Evolutionary conservation across 2,888 invertebrate species (phyloP), one percentile per base, ranked within the genome.

Genomic region (Candidula unifasciata): DNA sequence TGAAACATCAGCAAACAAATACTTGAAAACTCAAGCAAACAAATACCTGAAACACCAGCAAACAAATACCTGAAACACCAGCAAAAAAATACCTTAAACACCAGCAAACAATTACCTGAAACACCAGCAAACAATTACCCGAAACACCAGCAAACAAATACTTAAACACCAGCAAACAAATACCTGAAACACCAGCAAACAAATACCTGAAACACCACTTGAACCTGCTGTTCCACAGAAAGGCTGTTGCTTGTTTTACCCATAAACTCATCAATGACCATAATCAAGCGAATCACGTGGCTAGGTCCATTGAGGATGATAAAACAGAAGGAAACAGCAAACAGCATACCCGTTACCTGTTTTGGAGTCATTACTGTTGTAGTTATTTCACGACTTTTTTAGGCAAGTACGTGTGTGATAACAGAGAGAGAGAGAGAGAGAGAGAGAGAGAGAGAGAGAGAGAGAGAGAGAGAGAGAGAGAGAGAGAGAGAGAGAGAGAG

Each of bases 251-350:
- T 54, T 10, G 54, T 57, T 33, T 27, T 37, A 0, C 69, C 60
- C 16, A 81, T 10, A 16, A 73, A 33, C n/a, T 71, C 37, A 69
- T 87, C 78, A 57, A 87, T 76, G 37, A 78, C 82, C 52, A 86
- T 74, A 3, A 84, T 82, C 33, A 89, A 76, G 37, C 90, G 78
- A 37, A 91, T 87, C 57, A 89, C 87, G 83, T 91, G 90, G 80
- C 90, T 90, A 35, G 91, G 91, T 24, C 90, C 85, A 80, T 88
- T 91, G 27, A 91, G 86, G 3, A 87, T 37, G 8, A 91, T 87
- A 80, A 91, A 91, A 66, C 87, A 87, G 24, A 89, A 83, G n/a
- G 90, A 90, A 10, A 90, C 89, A 2, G 89, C 88, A 80, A 90
- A 89, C 52, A 91, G 82, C 88, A 91, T 88, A 64, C 87, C 86